Evolutionary conservation across 2,888 invertebrate species (phyloP), one percentile per base, ranked within the genome.

Genomic region (Drosophila prostipennis): DNA sequence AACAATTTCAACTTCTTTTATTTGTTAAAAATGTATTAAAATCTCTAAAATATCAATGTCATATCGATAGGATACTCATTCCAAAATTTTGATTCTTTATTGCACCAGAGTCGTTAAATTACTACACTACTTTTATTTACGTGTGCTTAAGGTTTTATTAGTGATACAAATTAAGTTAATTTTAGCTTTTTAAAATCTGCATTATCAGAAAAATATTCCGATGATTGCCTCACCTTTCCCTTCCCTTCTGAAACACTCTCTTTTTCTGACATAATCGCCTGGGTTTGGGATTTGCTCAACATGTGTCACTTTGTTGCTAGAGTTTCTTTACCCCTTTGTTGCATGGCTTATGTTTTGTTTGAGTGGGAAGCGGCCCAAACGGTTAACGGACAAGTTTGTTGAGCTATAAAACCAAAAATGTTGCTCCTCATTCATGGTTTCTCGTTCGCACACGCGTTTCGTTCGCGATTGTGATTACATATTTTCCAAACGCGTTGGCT

Each of bases 231-330:
- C n/a, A 45, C n/a, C 8, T 14, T 45, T 46, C 29, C 14, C 26
- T 29, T 46, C 29, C 46, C 16, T 48, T 48, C 16, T 6, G 3
- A 55, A 19, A 10, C 36, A 14, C 23, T 46, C 23, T 43, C 23
- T 43, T 69, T 48, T 36, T 26, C 65, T 80, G 85, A 84, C 79
- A 81, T 79, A 84, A 80, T 80, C 82, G 53, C 34, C 43, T 60
- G 71, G 45, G 42, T 36, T 45, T 46, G 70, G 32, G 52, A 55
- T 74, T 71, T 72, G 59, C 61, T 56, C 59, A 69, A 65, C 76
- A 67, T 76, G 72, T 70, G 53, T 77, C 71, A 60, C 61, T 71
- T 56, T 39, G 49, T 46, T 51, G 42, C 34, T 39, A 19, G 36
- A 48, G 63, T 75, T 68, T 64, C 48, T 68, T 74, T 64, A 51